Percentiles rank a stretch among this genome's conserved stretches.
Conservation (phyloP, 2,113 vertebrate genomes). For the Solea senegalensis region DNA sequence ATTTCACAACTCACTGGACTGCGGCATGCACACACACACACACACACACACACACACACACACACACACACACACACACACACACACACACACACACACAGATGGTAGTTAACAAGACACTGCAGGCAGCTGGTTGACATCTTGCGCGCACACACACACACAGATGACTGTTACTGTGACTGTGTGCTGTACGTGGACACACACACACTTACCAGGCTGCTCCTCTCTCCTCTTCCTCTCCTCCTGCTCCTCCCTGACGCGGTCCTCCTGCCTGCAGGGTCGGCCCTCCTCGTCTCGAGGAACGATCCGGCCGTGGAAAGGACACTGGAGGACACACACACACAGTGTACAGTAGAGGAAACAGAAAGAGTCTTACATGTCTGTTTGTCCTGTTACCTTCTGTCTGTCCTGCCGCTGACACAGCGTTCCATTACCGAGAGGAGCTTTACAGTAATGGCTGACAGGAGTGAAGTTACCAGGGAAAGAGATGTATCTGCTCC, state of each 20-base stretch:
- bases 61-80: too few species aligned
- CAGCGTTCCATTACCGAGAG: slow-evolving; percentile 82
- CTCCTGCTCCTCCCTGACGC: slow-evolving; percentile 76
- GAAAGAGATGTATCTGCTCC: slow-evolving; percentile 87
- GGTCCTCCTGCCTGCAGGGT: slow-evolving; percentile 85
- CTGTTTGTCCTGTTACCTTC: slow-evolving; percentile 82
- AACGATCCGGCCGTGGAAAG: slow-evolving; percentile 93
- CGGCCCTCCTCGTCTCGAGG: slow-evolving; percentile 86
- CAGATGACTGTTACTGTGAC: not conserved
- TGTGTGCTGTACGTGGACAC: too few species aligned
- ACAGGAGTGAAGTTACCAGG: slow-evolving; percentile 89
- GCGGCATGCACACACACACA: slow-evolving; percentile 69
- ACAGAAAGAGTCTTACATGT: not conserved
- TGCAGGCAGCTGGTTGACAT: slow-evolving; percentile 85
- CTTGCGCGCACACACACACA: slow-evolving; percentile 74
- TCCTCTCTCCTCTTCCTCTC: slow-evolving; percentile 76
- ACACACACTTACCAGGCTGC: slow-evolving; percentile 80
- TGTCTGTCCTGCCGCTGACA: slow-evolving; percentile 92
- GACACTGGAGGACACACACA: slow-evolving; percentile 83
- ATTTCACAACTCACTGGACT: slow-evolving; percentile 98
- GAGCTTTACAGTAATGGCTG: slow-evolving; percentile 86
- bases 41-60: slow-evolving; percentile 54
- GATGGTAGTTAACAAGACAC: slow-evolving; percentile 89
- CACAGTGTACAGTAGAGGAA: not conserved
- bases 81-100: not conserved